Conservation (phyloP, 2,797 vertebrate genomes). For the Loris lydekkerianus region DNA sequence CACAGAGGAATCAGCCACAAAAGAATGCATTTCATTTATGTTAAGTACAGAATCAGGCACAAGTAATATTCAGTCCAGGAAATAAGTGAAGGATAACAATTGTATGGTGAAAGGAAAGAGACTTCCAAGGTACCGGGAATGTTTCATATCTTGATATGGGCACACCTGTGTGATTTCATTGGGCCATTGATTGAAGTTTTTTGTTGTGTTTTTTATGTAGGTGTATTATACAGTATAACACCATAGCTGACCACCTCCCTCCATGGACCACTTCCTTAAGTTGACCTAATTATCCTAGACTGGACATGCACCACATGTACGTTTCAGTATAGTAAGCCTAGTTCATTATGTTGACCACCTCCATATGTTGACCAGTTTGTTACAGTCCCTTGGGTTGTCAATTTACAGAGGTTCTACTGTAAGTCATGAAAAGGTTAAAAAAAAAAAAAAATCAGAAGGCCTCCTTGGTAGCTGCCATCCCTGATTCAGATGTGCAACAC, state of each 20-base stretch:
- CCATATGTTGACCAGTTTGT: too few relatives aligned
- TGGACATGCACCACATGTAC: too few relatives aligned
- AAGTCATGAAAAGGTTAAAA: constrained; percentile 14
- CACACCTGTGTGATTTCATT: neutral
- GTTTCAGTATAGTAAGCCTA: too few relatives aligned
- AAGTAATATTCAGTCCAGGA: neutral
- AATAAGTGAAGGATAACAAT: too few relatives aligned
- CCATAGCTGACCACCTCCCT: too few relatives aligned
- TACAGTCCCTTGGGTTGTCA: too few relatives aligned
- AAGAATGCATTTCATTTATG: neutral
- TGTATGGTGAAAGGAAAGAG: neutral
- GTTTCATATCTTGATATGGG: neutral
- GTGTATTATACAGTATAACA: neutral
- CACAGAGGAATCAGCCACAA: neutral
- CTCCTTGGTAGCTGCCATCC: neutral
- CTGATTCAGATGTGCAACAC: neutral
- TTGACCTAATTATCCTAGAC: too few relatives aligned
- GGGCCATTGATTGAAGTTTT: neutral
- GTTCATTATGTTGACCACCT: too few relatives aligned
- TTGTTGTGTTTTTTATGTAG: too few relatives aligned
- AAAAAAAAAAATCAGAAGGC: neutral
- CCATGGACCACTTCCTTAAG: too few relatives aligned
- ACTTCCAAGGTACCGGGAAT: neutral
- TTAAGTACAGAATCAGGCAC: neutral
- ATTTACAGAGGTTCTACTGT: too few relatives aligned